phyloP scores from a whole-genome alignment of 1,140 invertebrate genomes.

The Drosophila virilis region DNA sequence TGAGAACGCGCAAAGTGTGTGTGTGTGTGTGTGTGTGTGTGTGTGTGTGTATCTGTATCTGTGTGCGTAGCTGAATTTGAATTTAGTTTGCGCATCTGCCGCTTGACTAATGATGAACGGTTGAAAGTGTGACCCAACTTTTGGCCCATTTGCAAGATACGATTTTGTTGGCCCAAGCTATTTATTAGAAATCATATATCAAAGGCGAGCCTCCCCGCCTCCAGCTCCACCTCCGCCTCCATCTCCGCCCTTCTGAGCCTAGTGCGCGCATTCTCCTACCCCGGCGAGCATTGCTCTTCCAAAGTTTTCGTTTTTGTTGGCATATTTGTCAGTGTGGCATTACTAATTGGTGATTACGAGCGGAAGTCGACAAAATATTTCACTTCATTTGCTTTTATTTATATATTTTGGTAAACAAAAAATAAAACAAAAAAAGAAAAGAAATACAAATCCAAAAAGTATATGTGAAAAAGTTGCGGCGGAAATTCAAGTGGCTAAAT shows the following conservation, averaged over 20 bases:
- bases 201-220: slow-evolving; percentile 32
- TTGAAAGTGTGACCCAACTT: slow-evolving; percentile 61
- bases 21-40: slow-evolving; percentile 10
- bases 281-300: slow-evolving; percentile 9
- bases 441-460: slow-evolving; percentile 35
- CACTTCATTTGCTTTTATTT: slow-evolving; percentile 77
- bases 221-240: slow-evolving; percentile 2
- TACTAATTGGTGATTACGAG: slow-evolving; percentile 84
- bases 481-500: slow-evolving; percentile 79
- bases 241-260: too few relatives aligned
- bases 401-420: slow-evolving; percentile 59
- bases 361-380: slow-evolving; percentile 83
- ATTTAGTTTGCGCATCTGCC: slow-evolving; percentile 59
- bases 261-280: neutral
- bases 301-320: slow-evolving; percentile 52
- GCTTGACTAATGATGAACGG: slow-evolving; percentile 66
- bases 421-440: neutral
- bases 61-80: slow-evolving; percentile 39
- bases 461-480: slow-evolving; percentile 27
- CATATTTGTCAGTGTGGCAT: slow-evolving; percentile 82
- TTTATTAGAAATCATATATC: slow-evolving; percentile 83
- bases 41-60: neutral
- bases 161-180: slow-evolving; percentile 46
- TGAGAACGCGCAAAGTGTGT: slow-evolving; percentile 52
- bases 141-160: slow-evolving; percentile 68